Conservation (phyloP, 1,140 invertebrate genomes). For the Nylanderia fulva region DNA sequence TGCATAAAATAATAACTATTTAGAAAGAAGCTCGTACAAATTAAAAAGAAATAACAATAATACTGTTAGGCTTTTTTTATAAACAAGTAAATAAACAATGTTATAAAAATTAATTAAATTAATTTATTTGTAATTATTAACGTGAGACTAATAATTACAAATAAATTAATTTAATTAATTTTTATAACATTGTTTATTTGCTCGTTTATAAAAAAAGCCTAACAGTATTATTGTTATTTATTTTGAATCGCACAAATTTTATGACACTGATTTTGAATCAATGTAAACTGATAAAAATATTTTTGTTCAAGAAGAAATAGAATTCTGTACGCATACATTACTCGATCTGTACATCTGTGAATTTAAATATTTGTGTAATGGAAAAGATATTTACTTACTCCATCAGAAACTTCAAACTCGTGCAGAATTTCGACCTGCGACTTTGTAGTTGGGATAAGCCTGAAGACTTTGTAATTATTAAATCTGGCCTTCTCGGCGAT, state of each 20-base stretch:
- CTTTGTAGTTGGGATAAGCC: conserved; percentile 82
- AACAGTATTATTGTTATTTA: no score
- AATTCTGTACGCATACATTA: background rate
- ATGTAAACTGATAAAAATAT: background rate
- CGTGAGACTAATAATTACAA: no score
- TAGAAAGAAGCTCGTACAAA: no score
- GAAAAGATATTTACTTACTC: conserved; percentile 63
- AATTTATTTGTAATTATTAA: no score
- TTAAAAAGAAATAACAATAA: no score
- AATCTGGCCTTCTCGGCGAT: conserved; percentile 79
- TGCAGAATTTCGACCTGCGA: conserved; percentile 81
- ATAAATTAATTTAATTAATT: no score
- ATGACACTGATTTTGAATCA: background rate
- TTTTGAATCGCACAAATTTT: background rate
- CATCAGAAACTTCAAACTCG: conserved; percentile 72
- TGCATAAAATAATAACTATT: no score
- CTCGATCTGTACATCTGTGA: background rate
- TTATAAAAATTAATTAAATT: no score
- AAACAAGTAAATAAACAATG: no score
- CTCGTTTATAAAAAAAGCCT: no score
- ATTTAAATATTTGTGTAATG: background rate
- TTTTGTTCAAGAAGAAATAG: background rate
- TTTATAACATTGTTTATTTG: no score
- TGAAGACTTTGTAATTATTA: conserved; percentile 85
- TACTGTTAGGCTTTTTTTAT: no score